phyloP scores from a whole-genome alignment of 2,113 vertebrate species.

The Ovis aries region DNA sequence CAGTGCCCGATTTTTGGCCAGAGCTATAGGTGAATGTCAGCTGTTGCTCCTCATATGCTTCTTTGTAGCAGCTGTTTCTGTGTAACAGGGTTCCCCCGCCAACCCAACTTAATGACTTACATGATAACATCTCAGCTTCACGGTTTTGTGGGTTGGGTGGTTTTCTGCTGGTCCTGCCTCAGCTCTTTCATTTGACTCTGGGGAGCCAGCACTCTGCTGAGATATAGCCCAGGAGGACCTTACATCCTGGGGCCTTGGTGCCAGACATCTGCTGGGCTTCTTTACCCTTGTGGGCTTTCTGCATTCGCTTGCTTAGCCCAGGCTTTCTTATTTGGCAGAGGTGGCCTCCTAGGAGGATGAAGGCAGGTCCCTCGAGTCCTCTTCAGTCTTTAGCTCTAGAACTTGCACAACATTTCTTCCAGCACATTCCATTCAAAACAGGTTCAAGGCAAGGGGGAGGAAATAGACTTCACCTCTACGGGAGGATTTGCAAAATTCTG shows the following conservation, averaged over 20 bases:
- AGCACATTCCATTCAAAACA: not conserved
- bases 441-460: not conserved
- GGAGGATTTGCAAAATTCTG: not conserved
- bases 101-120: not conserved
- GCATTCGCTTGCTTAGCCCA: not conserved
- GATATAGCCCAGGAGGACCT: not conserved
- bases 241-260: rapidly evolving
- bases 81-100: not conserved
- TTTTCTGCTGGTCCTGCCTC: not conserved
- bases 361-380: not conserved
- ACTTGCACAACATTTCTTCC: not conserved
- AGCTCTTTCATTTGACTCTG: not conserved
- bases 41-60: not conserved
- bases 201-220: not conserved
- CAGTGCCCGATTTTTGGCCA: conserved; percentile 91
- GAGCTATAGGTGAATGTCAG: conserved; percentile 87
- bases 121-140: not conserved
- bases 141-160: not conserved
- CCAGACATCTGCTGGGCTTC: not conserved
- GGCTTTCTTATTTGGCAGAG: not conserved
- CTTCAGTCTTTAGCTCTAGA: not conserved
- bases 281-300: rapidly evolving
- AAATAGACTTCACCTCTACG: not conserved
- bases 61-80: not conserved
- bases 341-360: not conserved